phyloP scores from a whole-genome alignment of 1,140 invertebrate genomes.

The Temnothorax nylanderi region DNA sequence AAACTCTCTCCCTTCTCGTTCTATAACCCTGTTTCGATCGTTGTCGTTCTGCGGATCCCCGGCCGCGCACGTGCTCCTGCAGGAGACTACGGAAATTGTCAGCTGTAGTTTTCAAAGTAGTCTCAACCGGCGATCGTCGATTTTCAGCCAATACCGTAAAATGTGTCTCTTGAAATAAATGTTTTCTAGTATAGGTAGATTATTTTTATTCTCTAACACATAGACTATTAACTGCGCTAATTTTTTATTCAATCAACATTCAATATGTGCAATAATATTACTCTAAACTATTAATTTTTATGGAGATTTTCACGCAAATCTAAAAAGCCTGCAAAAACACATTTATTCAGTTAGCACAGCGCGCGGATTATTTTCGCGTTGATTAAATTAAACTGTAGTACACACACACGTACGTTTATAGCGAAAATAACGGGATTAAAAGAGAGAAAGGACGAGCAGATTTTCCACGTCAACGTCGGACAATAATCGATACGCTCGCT shows the following conservation, averaged over 20 bases:
- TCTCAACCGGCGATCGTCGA: background rate
- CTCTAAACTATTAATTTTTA: conserved; percentile 3
- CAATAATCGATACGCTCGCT: conserved; percentile 45
- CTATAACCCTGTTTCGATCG: background rate
- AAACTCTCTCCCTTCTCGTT: background rate
- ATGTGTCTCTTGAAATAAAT: background rate
- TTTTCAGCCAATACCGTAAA: background rate
- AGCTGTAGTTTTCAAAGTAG: background rate
- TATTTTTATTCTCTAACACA: background rate
- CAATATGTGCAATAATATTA: conserved; percentile 5
- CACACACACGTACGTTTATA: background rate
- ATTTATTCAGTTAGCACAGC: background rate
- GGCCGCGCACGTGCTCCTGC: conserved; percentile 15
- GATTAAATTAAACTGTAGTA: conserved; percentile 50
- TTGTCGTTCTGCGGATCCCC: background rate
- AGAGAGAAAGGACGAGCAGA: conserved; percentile 36
- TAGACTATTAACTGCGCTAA: background rate
- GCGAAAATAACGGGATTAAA: conserved; percentile 47
- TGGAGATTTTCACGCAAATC: background rate
- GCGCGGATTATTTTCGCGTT: conserved; percentile 34
- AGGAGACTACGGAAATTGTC: conserved; percentile 27
- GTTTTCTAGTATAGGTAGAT: no score
- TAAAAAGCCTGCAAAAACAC: background rate
- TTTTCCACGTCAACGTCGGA: conserved; percentile 35
- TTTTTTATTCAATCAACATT: background rate